Conservation (phyloP, 2,888 invertebrate species). For the Meganola albula region DNA sequence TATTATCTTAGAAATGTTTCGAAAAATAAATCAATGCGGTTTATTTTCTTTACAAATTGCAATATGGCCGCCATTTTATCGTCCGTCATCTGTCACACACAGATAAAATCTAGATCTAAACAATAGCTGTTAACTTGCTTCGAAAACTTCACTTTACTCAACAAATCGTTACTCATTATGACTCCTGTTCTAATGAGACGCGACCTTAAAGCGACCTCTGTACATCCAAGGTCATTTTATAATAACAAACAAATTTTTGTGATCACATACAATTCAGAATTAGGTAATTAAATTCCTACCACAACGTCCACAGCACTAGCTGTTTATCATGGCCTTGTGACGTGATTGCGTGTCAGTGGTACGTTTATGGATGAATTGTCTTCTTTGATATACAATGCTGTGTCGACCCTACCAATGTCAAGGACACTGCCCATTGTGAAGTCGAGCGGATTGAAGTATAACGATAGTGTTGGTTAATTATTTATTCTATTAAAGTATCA, state of each 20-base stretch:
- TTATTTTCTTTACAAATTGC: no score
- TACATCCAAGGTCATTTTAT: constrained; percentile 36
- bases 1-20: no score
- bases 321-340: constrained; percentile 40
- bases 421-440: constrained; percentile 40
- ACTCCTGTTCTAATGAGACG: constrained; percentile 24
- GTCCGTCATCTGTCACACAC: no score
- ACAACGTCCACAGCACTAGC: no score
- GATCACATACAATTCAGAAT: constrained; percentile 23
- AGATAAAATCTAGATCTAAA: no score
- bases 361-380: constrained; percentile 33
- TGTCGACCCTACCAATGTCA: constrained; percentile 57
- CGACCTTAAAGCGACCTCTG: constrained; percentile 54
- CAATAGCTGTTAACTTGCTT: no score
- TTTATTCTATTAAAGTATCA: constrained; percentile 31
- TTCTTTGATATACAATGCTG: constrained; percentile 40
- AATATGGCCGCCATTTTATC: no score
- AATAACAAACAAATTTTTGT: constrained; percentile 24
- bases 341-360: constrained; percentile 30
- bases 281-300: no score
- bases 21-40: no score
- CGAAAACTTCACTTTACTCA: no score
- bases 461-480: constrained; percentile 34
- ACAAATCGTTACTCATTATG: constrained; percentile 17
- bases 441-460: constrained; percentile 41